Evolutionary conservation across 2,888 invertebrate species (phyloP).

Genomic region (Mesoligia furuncula): DNA sequence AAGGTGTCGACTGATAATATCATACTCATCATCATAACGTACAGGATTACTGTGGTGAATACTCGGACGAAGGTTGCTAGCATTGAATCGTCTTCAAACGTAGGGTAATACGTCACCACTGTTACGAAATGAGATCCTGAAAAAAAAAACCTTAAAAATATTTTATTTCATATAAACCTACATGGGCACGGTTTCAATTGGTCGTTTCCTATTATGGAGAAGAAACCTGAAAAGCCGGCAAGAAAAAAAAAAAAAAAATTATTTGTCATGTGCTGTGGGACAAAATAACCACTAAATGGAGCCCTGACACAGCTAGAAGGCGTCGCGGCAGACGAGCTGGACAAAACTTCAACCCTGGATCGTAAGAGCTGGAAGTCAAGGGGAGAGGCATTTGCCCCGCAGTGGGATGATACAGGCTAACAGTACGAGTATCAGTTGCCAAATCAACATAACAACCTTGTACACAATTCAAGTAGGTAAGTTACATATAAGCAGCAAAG

Average conservation of each 20-base stretch:
- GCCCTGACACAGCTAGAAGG: too few relatives aligned
- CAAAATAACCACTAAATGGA: too few relatives aligned
- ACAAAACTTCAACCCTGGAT: too few relatives aligned
- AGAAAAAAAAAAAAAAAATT: neutral
- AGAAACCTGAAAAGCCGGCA: neutral
- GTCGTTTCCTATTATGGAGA: neutral
- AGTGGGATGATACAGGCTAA: too few relatives aligned
- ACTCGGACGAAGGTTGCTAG: conserved; percentile 74
- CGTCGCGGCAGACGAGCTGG: too few relatives aligned
- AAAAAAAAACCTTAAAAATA: conserved; percentile 51
- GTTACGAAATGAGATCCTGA: conserved; percentile 83
- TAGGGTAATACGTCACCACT: conserved; percentile 83
- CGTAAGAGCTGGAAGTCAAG: too few relatives aligned
- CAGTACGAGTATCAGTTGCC: too few relatives aligned
- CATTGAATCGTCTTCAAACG: conserved; percentile 75
- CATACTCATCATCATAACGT: conserved; percentile 80
- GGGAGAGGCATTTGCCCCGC: too few relatives aligned
- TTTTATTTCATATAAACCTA: neutral
- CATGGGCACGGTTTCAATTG: neutral
- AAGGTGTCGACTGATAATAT: conserved; percentile 80
- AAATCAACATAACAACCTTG: neutral
- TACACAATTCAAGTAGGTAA: neutral
- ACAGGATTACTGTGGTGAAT: conserved; percentile 74
- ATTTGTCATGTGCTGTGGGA: neutral
- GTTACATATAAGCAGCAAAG: too few relatives aligned